These are phyloP conservation scores for Caenorhabditis remanei DNA, from an alignment of 1,140 invertebrate genomes.

Conservation along the genomic window DNA sequence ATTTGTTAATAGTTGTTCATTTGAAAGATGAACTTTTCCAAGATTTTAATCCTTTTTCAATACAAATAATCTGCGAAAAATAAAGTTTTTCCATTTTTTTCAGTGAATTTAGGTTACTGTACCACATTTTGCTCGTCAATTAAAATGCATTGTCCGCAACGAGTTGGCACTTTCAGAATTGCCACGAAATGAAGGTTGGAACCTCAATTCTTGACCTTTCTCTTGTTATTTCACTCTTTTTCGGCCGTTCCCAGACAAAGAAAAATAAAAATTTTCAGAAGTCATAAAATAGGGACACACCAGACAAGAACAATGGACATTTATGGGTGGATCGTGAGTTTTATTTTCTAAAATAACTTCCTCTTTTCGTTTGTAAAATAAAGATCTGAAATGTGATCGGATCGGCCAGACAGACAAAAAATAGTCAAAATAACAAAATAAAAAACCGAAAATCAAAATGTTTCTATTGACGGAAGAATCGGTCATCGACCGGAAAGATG, in stretches of 20 bases:
- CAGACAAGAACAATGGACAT: neutral
- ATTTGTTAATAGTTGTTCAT: neutral
- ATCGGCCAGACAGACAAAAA: too few relatives aligned
- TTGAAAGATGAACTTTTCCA: too few relatives aligned
- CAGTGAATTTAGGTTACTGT: too few relatives aligned
- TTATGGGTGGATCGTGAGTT: neutral
- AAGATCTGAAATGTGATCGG: too few relatives aligned
- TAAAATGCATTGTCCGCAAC: neutral
- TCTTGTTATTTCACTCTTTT: neutral
- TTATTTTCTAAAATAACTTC: neutral
- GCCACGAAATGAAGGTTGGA: neutral
- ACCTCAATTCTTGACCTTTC: neutral
- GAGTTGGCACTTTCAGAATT: neutral
- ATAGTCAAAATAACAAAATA: too few relatives aligned
- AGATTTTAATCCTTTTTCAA: too few relatives aligned
- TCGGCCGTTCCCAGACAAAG: neutral
- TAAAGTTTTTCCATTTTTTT: too few relatives aligned
- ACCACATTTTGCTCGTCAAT: neutral
- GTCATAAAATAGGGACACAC: neutral
- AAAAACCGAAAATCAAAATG: too few relatives aligned
- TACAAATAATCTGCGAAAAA: too few relatives aligned
- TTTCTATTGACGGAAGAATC: too few relatives aligned
- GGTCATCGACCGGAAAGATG: too few relatives aligned
- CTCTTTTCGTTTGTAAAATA: too few relatives aligned
- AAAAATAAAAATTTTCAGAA: neutral